Conservation (phyloP, 2,888 invertebrate species). For the Belgica antarctica region DNA sequence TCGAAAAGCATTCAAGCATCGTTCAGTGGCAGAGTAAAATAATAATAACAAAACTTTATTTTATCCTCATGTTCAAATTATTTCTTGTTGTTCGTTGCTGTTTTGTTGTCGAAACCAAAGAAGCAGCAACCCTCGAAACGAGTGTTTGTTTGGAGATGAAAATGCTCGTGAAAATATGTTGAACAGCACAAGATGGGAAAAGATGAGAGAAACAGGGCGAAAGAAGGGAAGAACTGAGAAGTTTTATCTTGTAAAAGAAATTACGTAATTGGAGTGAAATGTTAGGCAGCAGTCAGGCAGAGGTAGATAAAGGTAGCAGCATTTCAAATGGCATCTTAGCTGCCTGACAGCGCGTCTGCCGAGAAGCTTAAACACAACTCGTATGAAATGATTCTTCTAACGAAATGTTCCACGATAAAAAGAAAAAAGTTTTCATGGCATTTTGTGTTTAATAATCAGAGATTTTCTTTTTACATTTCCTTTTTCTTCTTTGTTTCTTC, state of each 20-base stretch:
- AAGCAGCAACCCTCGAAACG: constrained; percentile 2
- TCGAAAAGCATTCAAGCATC: neutral
- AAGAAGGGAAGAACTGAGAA: constrained; percentile 14
- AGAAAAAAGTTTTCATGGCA: neutral
- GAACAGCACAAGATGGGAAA: neutral
- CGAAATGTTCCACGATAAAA: neutral
- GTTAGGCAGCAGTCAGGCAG: neutral
- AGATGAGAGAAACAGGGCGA: neutral
- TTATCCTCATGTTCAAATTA: neutral
- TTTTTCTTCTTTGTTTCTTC: neutral
- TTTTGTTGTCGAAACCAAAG: constrained; percentile 1
- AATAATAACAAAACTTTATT: constrained; percentile 23
- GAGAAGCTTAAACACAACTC: neutral
- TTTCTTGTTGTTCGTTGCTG: neutral
- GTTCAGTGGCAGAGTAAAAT: neutral
- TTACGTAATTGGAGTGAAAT: constrained; percentile 41
- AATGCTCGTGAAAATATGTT: constrained; percentile 26
- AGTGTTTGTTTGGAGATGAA: constrained; percentile 3
- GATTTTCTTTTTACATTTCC: neutral
- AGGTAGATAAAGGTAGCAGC: neutral
- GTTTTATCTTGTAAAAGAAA: constrained; percentile 33
- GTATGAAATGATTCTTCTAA: neutral
- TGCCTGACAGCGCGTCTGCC: neutral
- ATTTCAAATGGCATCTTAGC: neutral
- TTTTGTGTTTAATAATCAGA: constrained; percentile 10